Evolutionary conservation across 2,113 vertebrate species (phyloP).

Genomic region (Caloenas nicobarica): DNA sequence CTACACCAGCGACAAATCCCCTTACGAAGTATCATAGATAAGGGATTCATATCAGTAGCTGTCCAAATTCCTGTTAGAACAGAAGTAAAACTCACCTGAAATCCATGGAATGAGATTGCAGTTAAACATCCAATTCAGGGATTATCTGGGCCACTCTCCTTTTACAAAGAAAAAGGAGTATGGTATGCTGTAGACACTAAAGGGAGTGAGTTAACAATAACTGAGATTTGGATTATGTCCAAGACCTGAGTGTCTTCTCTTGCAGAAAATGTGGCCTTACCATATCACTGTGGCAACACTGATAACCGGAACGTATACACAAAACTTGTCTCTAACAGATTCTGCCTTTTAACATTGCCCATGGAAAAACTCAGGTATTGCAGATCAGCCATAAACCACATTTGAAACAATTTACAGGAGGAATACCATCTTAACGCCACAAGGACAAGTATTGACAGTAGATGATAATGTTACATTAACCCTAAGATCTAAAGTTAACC

Average conservation of each 20-base stretch:
- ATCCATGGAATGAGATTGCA: neutral
- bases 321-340: neutral
- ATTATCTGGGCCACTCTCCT: neutral
- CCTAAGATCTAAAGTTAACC: neutral
- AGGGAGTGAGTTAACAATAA: neutral
- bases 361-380: neutral
- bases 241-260: neutral
- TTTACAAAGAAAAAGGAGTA: neutral
- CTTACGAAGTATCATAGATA: neutral
- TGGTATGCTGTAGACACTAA: neutral
- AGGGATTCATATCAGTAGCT: neutral
- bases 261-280: neutral
- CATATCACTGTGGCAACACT: neutral
- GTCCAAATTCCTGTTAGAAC: neutral
- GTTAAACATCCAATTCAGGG: neutral
- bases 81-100: neutral
- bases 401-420: neutral
- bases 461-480: neutral
- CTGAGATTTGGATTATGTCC: neutral
- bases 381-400: neutral
- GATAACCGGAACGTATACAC: neutral
- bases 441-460: too few relatives aligned
- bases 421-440: neutral
- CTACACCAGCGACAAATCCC: neutral
- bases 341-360: neutral